phyloP scores from a whole-genome alignment of 2,113 vertebrate genomes.

The Colistium nudipinnis region DNA sequence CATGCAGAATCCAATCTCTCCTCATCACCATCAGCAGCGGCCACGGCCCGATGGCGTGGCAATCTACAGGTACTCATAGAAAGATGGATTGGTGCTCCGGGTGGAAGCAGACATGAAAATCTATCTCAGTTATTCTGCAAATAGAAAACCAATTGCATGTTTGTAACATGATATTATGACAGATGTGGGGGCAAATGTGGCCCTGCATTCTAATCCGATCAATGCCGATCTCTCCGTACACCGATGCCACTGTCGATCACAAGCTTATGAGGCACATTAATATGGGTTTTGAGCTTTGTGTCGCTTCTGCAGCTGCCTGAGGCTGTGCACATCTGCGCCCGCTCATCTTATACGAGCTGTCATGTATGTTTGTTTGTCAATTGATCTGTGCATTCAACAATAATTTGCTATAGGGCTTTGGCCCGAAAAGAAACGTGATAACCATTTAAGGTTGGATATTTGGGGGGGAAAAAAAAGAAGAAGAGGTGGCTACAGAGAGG shows the following conservation, averaged over 20 bases:
- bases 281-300: slow-evolving; percentile 9
- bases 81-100: slow-evolving; percentile 66
- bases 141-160: slow-evolving; percentile 77
- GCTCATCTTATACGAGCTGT: neutral
- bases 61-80: slow-evolving; percentile 64
- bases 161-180: slow-evolving; percentile 73
- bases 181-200: slow-evolving; percentile 65
- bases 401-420: neutral
- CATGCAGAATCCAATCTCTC: slow-evolving; percentile 72
- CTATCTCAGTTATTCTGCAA: slow-evolving; percentile 73
- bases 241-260: slow-evolving; percentile 10
- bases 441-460: neutral
- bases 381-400: neutral
- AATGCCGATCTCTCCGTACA: slow-evolving; percentile 37
- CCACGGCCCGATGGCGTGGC: slow-evolving; percentile 29
- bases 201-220: slow-evolving; percentile 66
- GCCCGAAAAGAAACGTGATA: neutral
- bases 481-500: neutral
- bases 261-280: slow-evolving; percentile 16
- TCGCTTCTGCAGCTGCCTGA: slow-evolving; percentile 26
- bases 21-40: slow-evolving; percentile 57
- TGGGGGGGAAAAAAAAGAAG: neutral
- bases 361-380: neutral
- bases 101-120: slow-evolving; percentile 67
- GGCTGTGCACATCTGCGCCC: slow-evolving; percentile 25